A percentile compares a stretch with the other conserved stretches of the same genome.
phyloP scores from a whole-genome alignment of 2,797 vertebrate genomes.

The Pelochelys cantorii region DNA sequence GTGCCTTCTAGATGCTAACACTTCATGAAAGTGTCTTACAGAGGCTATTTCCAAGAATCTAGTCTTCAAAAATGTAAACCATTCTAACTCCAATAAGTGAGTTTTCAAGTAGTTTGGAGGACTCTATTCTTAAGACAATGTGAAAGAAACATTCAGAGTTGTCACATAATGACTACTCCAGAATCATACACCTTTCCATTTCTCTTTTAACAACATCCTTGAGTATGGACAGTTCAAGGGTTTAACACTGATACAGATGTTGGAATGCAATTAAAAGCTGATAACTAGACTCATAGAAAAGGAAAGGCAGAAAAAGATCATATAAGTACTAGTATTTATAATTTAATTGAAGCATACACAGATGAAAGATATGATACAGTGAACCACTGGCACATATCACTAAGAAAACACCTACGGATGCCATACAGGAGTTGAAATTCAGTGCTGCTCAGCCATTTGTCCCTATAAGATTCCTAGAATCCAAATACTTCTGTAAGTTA shows the following conservation, averaged over 20 bases:
- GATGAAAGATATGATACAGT: neutral
- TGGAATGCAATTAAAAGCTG: neutral
- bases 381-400: neutral
- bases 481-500: neutral
- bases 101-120: neutral
- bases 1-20: constrained; percentile 38
- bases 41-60: neutral
- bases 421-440: neutral
- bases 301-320: neutral
- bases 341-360: neutral
- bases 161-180: neutral
- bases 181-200: neutral
- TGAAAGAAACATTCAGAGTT: neutral
- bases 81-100: neutral
- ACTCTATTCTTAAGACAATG: constrained; percentile 26
- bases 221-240: neutral
- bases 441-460: neutral
- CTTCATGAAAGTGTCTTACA: neutral
- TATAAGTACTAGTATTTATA: neutral
- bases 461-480: neutral
- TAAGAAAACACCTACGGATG: accelerated
- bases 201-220: neutral
- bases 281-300: neutral
- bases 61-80: neutral
- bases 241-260: constrained; percentile 3